Evolutionary conservation across 64 coral and sea anemone species (phyloP).

Genomic region (Actinia tenebrosa): DNA sequence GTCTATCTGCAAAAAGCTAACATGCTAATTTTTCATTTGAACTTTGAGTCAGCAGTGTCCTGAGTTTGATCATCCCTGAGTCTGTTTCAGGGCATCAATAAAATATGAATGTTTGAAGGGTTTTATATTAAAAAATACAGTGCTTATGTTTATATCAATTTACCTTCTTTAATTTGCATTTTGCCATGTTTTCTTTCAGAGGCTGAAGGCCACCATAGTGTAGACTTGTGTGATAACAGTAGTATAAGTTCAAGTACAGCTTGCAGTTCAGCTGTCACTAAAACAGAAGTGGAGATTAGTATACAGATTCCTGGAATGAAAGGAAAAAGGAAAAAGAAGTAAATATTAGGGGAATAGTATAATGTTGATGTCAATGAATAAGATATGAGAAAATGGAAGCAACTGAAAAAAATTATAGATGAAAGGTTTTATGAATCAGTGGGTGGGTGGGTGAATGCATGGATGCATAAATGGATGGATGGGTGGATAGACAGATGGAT

Average conservation of each 20-base stretch:
- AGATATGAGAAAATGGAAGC: background rate
- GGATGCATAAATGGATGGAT: no score
- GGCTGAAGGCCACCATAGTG: constrained; percentile 36
- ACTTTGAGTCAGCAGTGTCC: no score
- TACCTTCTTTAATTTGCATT: constrained; percentile 1
- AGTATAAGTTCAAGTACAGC: constrained; percentile 13
- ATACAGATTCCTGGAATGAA: constrained; percentile 53
- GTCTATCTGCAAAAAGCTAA: no score
- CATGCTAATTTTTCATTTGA: no score
- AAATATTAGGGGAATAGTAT: background rate
- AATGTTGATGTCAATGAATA: background rate
- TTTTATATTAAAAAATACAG: no score
- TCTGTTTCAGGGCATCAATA: no score
- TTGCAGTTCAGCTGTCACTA: background rate
- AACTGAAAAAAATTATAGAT: background rate
- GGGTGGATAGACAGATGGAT: no score
- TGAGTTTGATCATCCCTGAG: no score
- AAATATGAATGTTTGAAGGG: no score
- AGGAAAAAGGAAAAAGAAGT: constrained; percentile 51
- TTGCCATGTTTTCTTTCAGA: constrained; percentile 7
- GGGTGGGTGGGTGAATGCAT: background rate
- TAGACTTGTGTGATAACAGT: background rate
- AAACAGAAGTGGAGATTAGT: constrained; percentile 45
- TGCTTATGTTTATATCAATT: no score
- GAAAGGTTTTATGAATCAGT: background rate